A percentile compares a stretch with the other conserved stretches of the same genome.
phyloP scores from a whole-genome alignment of 2,797 vertebrate species.

The Sebastes nivosus region DNA sequence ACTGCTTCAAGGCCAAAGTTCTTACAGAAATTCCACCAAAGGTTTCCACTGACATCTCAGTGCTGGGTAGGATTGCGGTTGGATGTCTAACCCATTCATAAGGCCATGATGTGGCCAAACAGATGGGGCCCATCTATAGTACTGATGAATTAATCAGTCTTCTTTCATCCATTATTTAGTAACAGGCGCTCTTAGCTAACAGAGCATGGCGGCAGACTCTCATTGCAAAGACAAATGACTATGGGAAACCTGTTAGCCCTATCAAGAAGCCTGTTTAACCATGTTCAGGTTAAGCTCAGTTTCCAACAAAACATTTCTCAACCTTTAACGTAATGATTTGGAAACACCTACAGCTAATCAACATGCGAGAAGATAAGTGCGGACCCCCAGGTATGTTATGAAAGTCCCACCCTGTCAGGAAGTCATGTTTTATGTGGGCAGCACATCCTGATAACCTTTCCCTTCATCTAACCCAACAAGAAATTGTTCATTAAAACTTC shows the following conservation, averaged over 20 bases:
- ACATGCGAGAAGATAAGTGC: background rate
- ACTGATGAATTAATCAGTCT: slow-evolving; percentile 82
- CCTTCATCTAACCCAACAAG: background rate
- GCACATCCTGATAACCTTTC: background rate
- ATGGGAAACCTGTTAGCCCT: slow-evolving; percentile 16
- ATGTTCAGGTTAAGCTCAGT: background rate
- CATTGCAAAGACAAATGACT: slow-evolving; percentile 42
- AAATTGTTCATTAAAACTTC: background rate
- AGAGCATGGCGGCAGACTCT: slow-evolving; percentile 42
- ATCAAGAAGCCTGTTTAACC: background rate
- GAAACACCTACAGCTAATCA: background rate
- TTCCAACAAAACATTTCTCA: background rate
- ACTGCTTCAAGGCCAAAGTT: background rate
- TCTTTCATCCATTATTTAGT: slow-evolving; percentile 82
- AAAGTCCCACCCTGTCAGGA: background rate
- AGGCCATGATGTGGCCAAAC: slow-evolving; percentile 39
- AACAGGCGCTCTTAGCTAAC: slow-evolving; percentile 54
- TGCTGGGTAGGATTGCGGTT: slow-evolving; percentile 7
- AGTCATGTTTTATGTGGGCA: background rate
- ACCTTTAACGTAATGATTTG: background rate
- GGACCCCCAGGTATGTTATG: background rate
- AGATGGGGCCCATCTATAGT: slow-evolving; percentile 67
- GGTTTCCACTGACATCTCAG: slow-evolving; percentile 3
- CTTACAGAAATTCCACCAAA: background rate
- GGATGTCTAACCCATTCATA: slow-evolving; percentile 38